Conservation (phyloP, 2,113 vertebrate species). For the Otus sunia region DNA sequence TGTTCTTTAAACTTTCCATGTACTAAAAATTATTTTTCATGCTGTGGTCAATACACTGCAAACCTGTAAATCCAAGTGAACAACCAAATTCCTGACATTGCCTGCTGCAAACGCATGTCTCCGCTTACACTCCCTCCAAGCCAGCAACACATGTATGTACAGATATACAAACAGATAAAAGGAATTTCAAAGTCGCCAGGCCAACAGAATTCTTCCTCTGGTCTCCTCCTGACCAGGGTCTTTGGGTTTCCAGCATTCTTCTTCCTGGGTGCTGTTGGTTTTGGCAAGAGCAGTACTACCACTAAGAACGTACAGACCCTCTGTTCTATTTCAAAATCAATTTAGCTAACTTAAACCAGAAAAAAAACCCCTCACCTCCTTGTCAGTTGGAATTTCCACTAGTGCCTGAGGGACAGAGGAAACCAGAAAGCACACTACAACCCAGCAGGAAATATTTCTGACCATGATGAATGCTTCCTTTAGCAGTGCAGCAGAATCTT, state of each 20-base stretch:
- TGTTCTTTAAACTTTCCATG: neutral
- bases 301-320: neutral
- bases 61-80: neutral
- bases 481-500: neutral
- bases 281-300: neutral
- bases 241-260: neutral
- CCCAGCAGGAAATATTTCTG: slow-evolving; percentile 17
- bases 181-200: neutral
- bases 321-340: neutral
- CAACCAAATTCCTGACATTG: neutral
- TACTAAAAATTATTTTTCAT: neutral
- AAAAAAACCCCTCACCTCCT: neutral
- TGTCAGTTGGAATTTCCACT: neutral
- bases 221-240: neutral
- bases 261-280: neutral
- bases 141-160: neutral
- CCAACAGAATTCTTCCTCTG: neutral
- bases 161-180: neutral
- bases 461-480: neutral
- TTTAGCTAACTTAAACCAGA: neutral
- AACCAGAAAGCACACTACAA: neutral
- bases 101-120: neutral
- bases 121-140: neutral
- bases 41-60: neutral
- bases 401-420: neutral